Base-by-base conservation (phyloP, 2,888 invertebrate species). In the Drosophila pseudotalamancana region DNA sequence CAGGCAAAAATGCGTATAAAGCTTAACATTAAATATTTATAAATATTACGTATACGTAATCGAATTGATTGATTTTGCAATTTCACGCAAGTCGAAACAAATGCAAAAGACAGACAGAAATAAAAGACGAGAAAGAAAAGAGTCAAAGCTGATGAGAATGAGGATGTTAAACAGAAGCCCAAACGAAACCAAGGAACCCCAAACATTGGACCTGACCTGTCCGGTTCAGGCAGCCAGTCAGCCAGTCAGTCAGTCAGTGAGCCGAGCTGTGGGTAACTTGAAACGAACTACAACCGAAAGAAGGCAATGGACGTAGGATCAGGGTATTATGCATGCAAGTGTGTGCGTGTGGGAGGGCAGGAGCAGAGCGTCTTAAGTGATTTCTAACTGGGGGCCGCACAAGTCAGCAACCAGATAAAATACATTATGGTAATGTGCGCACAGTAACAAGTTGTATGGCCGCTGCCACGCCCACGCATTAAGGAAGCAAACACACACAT, bases 1-100 rank as follows among this genome's bases (percentile, higher is more conserved):
- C 32, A 49, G 25, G 39, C 50, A 63, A 60, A 74, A 66, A 74
- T 66, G 61, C 70, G 63, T 59, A 71, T 59, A 73, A 79, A 68
- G 76, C 66, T 87, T 76, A 73, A 72, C 80, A 84, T 88, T 72
- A 89, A 89, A 88, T 86, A 87, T 89, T 88, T 88, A 88, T 80
- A 87, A 78, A 81, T 78, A 86, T 83, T 77, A 67, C 85, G 76
- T 84, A 87, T 87, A 77, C 80, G 84, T 86, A 89, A 89, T 83
- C 77, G 79, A 87, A 89, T 87, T 89, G 89, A 89, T 89, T 89
- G 89, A 88, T 88, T 84, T 72, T 75, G 78, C 84, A 76, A 84
- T 84, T 85, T 78, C 76, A 81, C 76, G 81, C 85, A 77, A 73
- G 59, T 53, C 57, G 66, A 75, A 84, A 87, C 73, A 72, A 86